Base-by-base conservation (phyloP, 2,888 invertebrate species). In the Ophion slaviceki region DNA sequence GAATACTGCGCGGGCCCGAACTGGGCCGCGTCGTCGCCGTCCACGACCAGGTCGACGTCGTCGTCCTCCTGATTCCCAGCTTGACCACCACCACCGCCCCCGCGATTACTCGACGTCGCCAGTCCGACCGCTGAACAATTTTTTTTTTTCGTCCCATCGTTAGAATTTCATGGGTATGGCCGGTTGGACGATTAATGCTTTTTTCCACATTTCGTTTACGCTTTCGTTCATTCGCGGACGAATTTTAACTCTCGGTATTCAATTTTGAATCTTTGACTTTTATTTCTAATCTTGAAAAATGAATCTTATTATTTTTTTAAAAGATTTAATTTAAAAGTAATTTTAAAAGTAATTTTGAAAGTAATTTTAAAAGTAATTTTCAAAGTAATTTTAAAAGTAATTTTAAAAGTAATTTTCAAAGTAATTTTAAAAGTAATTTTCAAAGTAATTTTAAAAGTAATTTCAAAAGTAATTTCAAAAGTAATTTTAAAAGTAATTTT, bases 1-100 rank as follows among this genome's bases (percentile, higher is more conserved):
- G 97, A 97, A 94, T 98, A 99, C 93, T 99, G 98, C 0, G 97
- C 95, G 0, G 97, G 96, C 0, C 98, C 99, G 91, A 97, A 99
- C 68, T 97, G 94, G 84, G 97, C 96, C 0, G 97, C 96, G 88
- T 98, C 97, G 92, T 98, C 98, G 4, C 97, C 98, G 91, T 98
- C 98, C 0, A 98, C 98, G 80, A 97, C 97, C 92, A 97, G 93
- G 90, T 96, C 96, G 68, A 96, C 95, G 91, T 97, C 97, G 80
- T 96, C 96, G 89, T 97, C 97, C 87, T 97, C 97, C 71, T 96
- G 92, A 64, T 92, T 90, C 11, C 89, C 89, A 20, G 89, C 88
- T 40, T 87, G 84, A 7, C 82, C 85, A n/a, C 88, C 87, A n/a
- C 88, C 87, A 2, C 88, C 88, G n/a, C 87, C 82, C 24, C 91